These are phyloP conservation scores for Arbacia lixula DNA, from an alignment of 53 echinoderm and acorn worm genomes.

Conservation along the genomic window DNA sequence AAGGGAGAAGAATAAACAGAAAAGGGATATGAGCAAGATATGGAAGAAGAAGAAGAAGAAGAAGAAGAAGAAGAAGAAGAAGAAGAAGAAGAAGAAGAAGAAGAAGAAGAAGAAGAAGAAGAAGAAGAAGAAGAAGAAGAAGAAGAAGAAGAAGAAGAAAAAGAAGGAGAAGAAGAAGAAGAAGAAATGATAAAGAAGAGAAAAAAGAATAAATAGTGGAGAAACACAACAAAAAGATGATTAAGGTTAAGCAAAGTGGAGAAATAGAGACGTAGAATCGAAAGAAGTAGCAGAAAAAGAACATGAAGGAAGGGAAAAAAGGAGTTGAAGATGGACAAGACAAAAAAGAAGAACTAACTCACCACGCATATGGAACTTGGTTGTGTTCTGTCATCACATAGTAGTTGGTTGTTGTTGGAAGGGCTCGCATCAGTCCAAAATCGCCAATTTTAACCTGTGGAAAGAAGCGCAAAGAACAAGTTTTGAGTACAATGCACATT, in stretches of 20 bases:
- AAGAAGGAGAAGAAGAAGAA: not conserved
- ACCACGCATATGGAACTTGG: conserved; percentile 98
- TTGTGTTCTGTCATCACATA: conserved; percentile 98
- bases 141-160: not conserved
- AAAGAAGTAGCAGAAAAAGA: too few relatives aligned
- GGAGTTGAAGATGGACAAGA: too few relatives aligned
- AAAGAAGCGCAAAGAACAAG: too few relatives aligned
- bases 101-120: not conserved
- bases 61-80: not conserved
- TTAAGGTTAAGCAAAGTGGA: too few relatives aligned
- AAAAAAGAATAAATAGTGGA: not conserved
- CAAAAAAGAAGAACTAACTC: conserved; percentile 48
- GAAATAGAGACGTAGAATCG: too few relatives aligned
- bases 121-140: not conserved
- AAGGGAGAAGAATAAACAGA: too few relatives aligned
- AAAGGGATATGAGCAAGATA: not conserved
- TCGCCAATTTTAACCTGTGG: conserved; percentile 95
- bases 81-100: not conserved
- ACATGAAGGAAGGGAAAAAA: too few relatives aligned
- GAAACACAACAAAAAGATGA: not conserved
- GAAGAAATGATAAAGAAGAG: not conserved
- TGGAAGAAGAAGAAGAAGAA: not conserved
- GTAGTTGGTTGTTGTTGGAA: conserved; percentile 79
- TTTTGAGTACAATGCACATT: too few relatives aligned
- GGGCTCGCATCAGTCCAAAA: conserved; percentile 94